phyloP scores from a whole-genome alignment of 1,140 invertebrate species.

The Acyrthosiphon pisum region DNA sequence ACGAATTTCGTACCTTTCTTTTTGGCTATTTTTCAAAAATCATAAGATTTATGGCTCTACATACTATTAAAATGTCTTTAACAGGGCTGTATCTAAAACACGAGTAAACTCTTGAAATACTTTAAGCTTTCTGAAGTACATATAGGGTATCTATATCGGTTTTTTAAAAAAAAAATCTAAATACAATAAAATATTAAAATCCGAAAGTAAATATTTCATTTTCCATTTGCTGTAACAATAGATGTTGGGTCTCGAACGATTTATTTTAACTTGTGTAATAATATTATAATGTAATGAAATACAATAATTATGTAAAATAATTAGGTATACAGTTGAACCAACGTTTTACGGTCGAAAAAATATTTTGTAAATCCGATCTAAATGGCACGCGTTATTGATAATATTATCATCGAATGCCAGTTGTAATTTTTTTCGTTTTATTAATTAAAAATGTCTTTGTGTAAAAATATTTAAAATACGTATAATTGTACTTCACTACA shows the following conservation, averaged over 20 bases:
- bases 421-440: neutral
- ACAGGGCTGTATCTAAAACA: neutral
- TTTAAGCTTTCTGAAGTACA: neutral
- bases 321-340: neutral
- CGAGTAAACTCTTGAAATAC: neutral
- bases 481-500: no score
- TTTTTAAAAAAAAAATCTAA: neutral
- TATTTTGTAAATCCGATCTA: neutral
- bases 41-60: neutral
- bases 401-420: neutral
- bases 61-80: slow-evolving; percentile 15
- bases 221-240: neutral
- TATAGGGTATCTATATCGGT: neutral
- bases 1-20: neutral
- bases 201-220: neutral
- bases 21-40: slow-evolving; percentile 4
- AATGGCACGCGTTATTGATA: neutral
- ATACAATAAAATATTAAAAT: neutral
- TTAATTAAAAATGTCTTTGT: neutral
- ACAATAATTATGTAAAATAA: neutral
- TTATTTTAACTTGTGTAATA: neutral
- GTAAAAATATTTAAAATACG: neutral
- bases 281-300: neutral
- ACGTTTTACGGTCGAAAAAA: neutral
- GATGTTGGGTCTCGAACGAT: neutral